Conservation (phyloP, 2,113 vertebrate species). For the Peromyscus polionotus region DNA sequence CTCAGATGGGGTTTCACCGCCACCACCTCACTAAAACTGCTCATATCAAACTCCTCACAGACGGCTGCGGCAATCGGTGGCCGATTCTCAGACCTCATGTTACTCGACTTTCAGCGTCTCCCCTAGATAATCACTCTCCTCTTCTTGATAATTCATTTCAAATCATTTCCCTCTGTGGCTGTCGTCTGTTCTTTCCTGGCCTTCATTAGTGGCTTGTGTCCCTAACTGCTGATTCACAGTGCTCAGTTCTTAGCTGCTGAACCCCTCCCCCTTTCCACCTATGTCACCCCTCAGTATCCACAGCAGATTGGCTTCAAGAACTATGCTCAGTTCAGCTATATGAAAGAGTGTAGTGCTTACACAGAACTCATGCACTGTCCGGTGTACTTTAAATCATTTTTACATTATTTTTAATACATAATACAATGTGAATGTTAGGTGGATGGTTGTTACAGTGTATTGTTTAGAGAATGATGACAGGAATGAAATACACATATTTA, state of each 20-base stretch:
- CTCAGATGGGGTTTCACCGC: background rate
- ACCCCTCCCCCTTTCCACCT: background rate
- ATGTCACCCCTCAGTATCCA: background rate
- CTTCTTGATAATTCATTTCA: background rate
- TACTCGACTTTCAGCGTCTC: constrained; percentile 3
- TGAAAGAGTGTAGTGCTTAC: background rate
- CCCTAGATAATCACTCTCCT: background rate
- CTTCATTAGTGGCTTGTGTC: background rate
- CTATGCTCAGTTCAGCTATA: background rate
- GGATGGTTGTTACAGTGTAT: background rate
- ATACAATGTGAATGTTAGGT: background rate
- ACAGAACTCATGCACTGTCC: background rate
- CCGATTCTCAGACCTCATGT: background rate
- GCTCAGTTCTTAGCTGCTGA: background rate
- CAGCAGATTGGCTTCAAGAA: background rate
- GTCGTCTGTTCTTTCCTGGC: background rate
- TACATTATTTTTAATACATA: background rate
- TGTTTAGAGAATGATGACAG: background rate
- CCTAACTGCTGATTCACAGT: background rate
- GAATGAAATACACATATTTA: background rate
- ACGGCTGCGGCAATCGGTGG: constrained; percentile 10
- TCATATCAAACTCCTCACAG: constrained; percentile 1
- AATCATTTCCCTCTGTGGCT: background rate
- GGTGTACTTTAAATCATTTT: background rate
- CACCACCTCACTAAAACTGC: background rate